phyloP scores from a whole-genome alignment of 2,888 invertebrate species.

The Leptogaster cylindrica region DNA sequence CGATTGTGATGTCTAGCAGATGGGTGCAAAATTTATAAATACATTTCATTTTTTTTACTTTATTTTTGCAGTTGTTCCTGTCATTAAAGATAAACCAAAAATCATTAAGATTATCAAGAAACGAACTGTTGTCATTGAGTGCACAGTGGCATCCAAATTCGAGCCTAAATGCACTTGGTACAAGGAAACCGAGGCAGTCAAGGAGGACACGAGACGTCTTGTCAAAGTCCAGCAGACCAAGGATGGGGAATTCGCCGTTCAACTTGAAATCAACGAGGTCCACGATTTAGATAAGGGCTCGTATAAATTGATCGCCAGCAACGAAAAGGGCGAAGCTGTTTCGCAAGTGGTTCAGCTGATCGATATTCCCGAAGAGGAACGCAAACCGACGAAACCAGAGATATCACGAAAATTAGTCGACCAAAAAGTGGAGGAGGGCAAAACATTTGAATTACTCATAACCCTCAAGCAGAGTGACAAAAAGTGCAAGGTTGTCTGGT shows the following conservation, averaged over 20 bases:
- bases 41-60: not conserved
- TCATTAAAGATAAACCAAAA: slow-evolving; percentile 91
- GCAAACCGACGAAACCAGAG: slow-evolving; percentile 81
- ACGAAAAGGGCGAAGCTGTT: slow-evolving; percentile 90
- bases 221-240: slow-evolving; percentile 58
- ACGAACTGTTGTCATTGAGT: slow-evolving; percentile 91
- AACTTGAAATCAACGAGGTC: slow-evolving; percentile 87
- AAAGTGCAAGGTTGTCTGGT: slow-evolving; percentile 84
- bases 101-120: slow-evolving; percentile 91
- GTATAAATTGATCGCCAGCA: slow-evolving; percentile 89
- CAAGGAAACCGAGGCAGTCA: slow-evolving; percentile 81
- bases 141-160: slow-evolving; percentile 91
- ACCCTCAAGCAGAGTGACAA: slow-evolving; percentile 78
- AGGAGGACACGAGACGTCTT: slow-evolving; percentile 65
- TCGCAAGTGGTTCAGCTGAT: slow-evolving; percentile 87
- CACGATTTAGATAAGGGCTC: slow-evolving; percentile 82
- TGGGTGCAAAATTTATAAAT: not conserved
- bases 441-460: slow-evolving; percentile 79
- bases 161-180: slow-evolving; percentile 94
- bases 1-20: not conserved
- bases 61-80: slow-evolving; percentile 79
- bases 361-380: slow-evolving; percentile 78
- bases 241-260: slow-evolving; percentile 87
- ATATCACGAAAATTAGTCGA: slow-evolving; percentile 78
- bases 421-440: slow-evolving; percentile 73